Conservation (phyloP, 2,888 invertebrate species). For the Limnephilus rhombicus region DNA sequence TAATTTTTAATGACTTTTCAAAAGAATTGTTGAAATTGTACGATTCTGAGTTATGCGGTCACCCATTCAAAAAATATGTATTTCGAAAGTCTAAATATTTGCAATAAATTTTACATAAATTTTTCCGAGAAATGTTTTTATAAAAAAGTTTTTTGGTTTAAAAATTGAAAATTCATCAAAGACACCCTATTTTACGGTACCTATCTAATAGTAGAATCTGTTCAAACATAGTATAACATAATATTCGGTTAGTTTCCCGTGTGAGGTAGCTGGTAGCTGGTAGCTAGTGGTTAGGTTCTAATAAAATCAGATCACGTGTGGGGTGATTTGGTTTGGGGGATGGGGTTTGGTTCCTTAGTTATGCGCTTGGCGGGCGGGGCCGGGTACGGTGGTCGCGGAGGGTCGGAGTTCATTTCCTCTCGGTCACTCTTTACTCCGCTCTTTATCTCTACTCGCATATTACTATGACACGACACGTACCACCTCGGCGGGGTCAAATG, state of each 20-base stretch:
- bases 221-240: background rate
- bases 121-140: no score
- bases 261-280: background rate
- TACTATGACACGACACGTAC: background rate
- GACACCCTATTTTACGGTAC: no score
- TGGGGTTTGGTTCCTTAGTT: background rate
- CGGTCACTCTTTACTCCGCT: constrained; percentile 57
- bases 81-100: no score
- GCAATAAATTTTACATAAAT: no score
- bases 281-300: background rate
- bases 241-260: background rate
- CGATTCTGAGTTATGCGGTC: no score
- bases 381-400: background rate
- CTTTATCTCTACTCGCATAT: constrained; percentile 14
- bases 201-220: background rate
- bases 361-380: background rate
- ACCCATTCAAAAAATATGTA: no score
- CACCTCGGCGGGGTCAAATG: background rate
- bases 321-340: background rate
- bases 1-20: no score
- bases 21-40: no score
- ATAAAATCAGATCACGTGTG: constrained; percentile 4
- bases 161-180: no score
- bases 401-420: constrained; percentile 64
- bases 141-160: no score